Evolutionary conservation across 2,113 vertebrate genomes (phyloP).

Genomic region (Tringa solitaria): DNA sequence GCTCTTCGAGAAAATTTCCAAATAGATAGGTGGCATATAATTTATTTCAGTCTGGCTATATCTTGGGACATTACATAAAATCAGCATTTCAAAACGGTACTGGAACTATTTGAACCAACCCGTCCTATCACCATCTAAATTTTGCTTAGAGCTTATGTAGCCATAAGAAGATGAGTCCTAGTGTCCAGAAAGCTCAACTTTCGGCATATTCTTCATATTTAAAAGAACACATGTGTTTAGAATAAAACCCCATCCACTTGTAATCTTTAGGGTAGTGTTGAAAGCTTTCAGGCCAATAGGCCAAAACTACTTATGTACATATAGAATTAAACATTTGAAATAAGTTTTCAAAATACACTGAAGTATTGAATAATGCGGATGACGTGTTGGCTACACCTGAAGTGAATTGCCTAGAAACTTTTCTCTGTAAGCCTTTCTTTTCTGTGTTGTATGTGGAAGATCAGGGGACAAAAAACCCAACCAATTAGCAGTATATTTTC

Average conservation of each 20-base stretch:
- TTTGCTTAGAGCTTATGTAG: background rate
- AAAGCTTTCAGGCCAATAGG: background rate
- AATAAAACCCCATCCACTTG: background rate
- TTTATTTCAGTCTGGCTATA: slow-evolving; percentile 4
- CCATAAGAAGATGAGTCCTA: background rate
- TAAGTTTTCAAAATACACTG: background rate
- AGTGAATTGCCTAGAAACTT: background rate
- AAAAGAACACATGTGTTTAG: background rate
- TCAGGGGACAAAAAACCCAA: accelerated
- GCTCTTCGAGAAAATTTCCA: background rate
- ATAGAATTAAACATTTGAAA: background rate
- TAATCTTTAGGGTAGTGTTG: background rate
- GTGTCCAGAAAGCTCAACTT: background rate
- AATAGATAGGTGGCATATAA: background rate
- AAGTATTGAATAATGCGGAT: background rate
- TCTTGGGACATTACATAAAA: slow-evolving; percentile 23
- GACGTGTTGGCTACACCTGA: background rate
- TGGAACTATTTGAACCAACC: background rate
- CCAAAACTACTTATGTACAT: background rate
- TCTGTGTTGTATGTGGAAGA: background rate
- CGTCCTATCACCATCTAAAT: background rate
- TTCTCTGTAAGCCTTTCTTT: background rate
- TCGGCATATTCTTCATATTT: background rate
- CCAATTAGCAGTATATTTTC: background rate
- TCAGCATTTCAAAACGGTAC: background rate